A percentile compares a stretch with the other conserved stretches of the same genome.
Conservation (phyloP, 2,888 invertebrate genomes). For the Ichneumoninae sp. region DNA sequence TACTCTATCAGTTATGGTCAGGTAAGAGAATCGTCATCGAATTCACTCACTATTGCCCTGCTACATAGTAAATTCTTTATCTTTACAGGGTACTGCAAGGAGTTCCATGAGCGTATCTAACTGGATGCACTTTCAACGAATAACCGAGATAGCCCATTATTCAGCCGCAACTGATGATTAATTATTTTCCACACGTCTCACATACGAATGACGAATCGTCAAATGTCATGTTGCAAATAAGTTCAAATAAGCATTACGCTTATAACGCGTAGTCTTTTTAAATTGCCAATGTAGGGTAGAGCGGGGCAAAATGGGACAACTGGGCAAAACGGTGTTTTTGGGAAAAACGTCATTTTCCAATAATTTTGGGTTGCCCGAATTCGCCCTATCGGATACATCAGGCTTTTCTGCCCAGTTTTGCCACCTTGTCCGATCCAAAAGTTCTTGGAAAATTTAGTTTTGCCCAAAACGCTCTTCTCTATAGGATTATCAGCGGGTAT, state of each 20-base stretch:
- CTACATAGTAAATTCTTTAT: not conserved
- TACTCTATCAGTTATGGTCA: conserved; percentile 60
- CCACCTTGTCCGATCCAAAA: too few relatives aligned
- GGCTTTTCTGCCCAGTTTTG: too few relatives aligned
- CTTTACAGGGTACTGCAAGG: conserved; percentile 11
- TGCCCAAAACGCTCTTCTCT: too few relatives aligned
- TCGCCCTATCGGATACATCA: too few relatives aligned
- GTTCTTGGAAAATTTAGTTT: too few relatives aligned
- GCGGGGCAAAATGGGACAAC: too few relatives aligned
- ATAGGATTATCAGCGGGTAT: conserved; percentile 28
- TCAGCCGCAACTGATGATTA: not conserved
- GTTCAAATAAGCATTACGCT: conserved; percentile 36
- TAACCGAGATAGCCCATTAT: not conserved
- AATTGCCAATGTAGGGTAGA: conserved; percentile 15
- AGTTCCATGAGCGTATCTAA: conserved; percentile 19
- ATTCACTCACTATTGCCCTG: not conserved
- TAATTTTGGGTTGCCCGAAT: too few relatives aligned
- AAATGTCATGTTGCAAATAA: conserved; percentile 42
- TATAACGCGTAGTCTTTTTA: conserved; percentile 34
- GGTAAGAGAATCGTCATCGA: conserved; percentile 42
- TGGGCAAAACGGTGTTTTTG: too few relatives aligned
- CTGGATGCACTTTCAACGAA: conserved; percentile 1
- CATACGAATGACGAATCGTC: conserved; percentile 27
- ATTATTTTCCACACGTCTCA: conserved; percentile 20
- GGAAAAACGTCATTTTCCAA: too few relatives aligned